Evolutionary conservation across 2,113 vertebrate species (phyloP), one percentile per base, ranked within the genome.

Genomic region (Hassar affinis): DNA sequence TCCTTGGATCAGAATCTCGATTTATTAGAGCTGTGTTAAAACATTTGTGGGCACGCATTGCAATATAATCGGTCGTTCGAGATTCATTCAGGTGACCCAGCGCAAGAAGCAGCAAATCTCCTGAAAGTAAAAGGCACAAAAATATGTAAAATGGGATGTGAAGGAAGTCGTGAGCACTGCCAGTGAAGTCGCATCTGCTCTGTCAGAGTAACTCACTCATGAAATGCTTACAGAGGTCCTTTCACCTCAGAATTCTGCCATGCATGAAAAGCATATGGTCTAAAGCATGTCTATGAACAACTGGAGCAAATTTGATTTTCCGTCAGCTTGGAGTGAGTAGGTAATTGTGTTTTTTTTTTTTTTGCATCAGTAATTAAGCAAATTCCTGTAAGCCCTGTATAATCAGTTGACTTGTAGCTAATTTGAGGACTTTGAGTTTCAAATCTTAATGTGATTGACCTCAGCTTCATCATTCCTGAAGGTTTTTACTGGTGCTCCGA

Each of bases 371-470:
- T 30, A 77, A 77, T 83, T 83, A 38, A 64, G 56, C n/a, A 27
- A 22, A 17, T 52, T 69, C 33, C 49, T 56, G 25, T 68, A 78
- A 22, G 57, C 27, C 20, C 47, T 56, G 64, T 47, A 56, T 51
- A 69, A 76, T 78, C 35, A 57, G 30, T 56, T 42, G 72, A n/a
- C 62, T 68, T 25, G 18, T 47, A 54, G 54, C 49, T 78, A 78
- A 84, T 69, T 76, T 76, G 71, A 35, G 30, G 71, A 75, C n/a
- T 75, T n/a, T n/a, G n/a, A n/a, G 71, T 62, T 82, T 75, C 33
- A 66, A 33, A 78, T 56, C 74, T 66, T 83, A 68, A 66, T 68
- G 33, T 68, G 74, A 83, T 78, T 66, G 82, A 68, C 82, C 49
- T 69, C 33, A 3, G 47, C 25, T 78, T 66, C 22, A 76, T 59